phyloP scores from a whole-genome alignment of 2,888 invertebrate genomes.

The Caenorhabditis doughertyi region DNA sequence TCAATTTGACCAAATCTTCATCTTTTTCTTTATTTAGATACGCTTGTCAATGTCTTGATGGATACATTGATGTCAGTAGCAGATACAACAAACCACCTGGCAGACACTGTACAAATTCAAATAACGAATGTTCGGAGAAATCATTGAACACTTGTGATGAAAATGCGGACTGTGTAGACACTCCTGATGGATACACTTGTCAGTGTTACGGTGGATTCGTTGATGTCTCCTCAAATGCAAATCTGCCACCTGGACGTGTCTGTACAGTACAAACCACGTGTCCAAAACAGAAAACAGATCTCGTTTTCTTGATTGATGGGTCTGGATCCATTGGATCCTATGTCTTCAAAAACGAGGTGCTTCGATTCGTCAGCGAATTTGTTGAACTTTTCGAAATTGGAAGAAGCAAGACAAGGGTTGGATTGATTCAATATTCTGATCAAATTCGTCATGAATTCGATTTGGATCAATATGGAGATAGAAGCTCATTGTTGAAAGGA shows the following conservation, averaged over 20 bases:
- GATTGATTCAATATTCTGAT: constrained; percentile 82
- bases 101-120: constrained; percentile 79
- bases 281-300: constrained; percentile 80
- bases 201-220: constrained; percentile 82
- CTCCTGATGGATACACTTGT: constrained; percentile 82
- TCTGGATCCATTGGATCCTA: constrained; percentile 83
- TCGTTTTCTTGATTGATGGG: constrained; percentile 83
- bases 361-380: constrained; percentile 82
- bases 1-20: background rate
- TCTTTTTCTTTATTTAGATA: constrained; percentile 62
- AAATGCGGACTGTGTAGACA: constrained; percentile 83
- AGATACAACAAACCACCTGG: constrained; percentile 79
- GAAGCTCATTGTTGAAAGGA: constrained; percentile 57
- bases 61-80: constrained; percentile 82
- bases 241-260: constrained; percentile 82
- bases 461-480: constrained; percentile 73
- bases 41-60: constrained; percentile 76
- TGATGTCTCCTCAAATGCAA: constrained; percentile 82
- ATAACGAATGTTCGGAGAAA: constrained; percentile 80
- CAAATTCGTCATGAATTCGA: constrained; percentile 83
- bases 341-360: constrained; percentile 82
- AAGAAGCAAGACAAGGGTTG: constrained; percentile 81
- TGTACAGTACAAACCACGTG: constrained; percentile 82
- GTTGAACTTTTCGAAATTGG: constrained; percentile 83
- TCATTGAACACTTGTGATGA: constrained; percentile 82